A percentile compares a stretch with the other conserved stretches of the same genome.
Evolutionary conservation across 2,888 invertebrate species (phyloP).

Genomic region (Drosophila prolongata): DNA sequence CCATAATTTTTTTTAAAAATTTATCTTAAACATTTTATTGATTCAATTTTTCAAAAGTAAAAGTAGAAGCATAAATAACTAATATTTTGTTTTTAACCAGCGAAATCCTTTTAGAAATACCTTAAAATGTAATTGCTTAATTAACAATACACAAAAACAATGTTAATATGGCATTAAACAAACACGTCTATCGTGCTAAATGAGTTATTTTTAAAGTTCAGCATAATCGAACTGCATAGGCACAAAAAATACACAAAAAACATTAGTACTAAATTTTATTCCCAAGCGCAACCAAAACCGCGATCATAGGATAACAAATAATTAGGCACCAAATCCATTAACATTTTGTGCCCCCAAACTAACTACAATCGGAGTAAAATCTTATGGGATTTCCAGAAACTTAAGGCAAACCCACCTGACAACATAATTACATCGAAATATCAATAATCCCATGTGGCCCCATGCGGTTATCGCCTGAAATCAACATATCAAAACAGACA

Average conservation of each 20-base stretch:
- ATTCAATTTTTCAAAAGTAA: too few species aligned
- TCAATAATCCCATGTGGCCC: slow-evolving; percentile 57
- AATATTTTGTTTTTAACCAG: too few species aligned
- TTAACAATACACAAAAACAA: too few species aligned
- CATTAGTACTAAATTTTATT: neutral
- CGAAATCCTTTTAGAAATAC: too few species aligned
- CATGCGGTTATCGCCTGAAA: slow-evolving; percentile 55
- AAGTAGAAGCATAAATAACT: too few species aligned
- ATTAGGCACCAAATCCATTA: neutral
- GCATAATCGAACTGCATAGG: neutral
- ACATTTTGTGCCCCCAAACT: neutral
- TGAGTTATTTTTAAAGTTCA: neutral
- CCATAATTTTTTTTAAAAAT: too few species aligned
- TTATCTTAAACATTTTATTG: too few species aligned
- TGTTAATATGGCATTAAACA: neutral
- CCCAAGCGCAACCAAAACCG: neutral
- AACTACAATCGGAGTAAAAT: neutral
- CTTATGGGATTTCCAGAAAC: slow-evolving; percentile 8
- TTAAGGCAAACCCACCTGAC: slow-evolving; percentile 36
- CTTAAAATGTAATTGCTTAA: too few species aligned
- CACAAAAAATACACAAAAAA: neutral
- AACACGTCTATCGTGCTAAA: neutral
- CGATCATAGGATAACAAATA: neutral
- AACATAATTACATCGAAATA: slow-evolving; percentile 62
- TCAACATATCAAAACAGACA: slow-evolving; percentile 64